Conservation (phyloP, 2,888 invertebrate genomes). For the Cephus spinipes region DNA sequence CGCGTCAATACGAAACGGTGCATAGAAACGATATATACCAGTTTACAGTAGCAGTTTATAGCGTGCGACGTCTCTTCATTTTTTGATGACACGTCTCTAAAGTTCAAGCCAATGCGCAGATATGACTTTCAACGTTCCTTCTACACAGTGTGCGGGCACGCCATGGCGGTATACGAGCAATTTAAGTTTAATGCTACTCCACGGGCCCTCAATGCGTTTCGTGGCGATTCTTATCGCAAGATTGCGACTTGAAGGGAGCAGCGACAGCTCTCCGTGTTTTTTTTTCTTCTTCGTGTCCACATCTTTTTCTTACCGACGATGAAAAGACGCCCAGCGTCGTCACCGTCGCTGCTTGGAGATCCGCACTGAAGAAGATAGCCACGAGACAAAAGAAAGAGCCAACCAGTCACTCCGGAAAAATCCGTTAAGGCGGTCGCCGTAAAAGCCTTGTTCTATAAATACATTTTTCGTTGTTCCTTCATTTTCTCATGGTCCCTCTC, state of each 20-base stretch:
- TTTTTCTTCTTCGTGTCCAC: neutral
- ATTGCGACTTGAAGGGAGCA: constrained; percentile 38
- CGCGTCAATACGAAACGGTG: neutral
- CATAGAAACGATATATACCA: neutral
- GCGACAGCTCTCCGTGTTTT: constrained; percentile 2
- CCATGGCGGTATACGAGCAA: constrained; percentile 36
- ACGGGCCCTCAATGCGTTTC: constrained; percentile 23
- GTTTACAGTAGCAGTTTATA: neutral
- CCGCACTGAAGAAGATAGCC: neutral
- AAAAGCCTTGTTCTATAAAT: neutral
- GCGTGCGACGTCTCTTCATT: neutral
- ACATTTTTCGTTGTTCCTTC: neutral
- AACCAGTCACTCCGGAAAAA: neutral
- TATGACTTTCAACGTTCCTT: neutral
- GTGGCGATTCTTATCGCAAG: constrained; percentile 44
- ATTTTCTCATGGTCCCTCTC: neutral
- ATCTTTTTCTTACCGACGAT: constrained; percentile 15
- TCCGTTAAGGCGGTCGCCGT: neutral
- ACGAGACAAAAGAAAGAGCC: neutral
- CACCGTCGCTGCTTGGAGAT: neutral
- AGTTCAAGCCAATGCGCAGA: neutral
- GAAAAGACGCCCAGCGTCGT: constrained; percentile 7
- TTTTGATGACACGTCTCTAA: constrained; percentile 2
- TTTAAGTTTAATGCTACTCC: constrained; percentile 46
- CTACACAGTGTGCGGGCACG: neutral